Evolutionary conservation across 2,113 vertebrate genomes (phyloP).

Genomic region (Archocentrus centrarchus): DNA sequence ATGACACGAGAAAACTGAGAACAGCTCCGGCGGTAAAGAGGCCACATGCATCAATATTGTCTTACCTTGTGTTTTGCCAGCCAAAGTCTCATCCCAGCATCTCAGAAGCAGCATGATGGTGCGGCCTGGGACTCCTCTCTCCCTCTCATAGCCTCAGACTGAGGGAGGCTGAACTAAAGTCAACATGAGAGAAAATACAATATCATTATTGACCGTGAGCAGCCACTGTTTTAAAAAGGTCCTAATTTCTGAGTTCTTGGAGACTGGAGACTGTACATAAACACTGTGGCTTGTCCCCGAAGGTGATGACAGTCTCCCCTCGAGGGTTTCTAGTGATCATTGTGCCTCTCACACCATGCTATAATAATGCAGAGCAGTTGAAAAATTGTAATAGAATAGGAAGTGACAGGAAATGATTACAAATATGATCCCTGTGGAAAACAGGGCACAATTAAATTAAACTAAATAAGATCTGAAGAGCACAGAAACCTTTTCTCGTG

Average conservation of each 20-base stretch:
- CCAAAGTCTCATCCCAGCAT: slow-evolving; percentile 80
- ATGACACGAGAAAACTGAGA: not conserved
- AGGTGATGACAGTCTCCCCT: not conserved
- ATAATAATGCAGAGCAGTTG: not conserved
- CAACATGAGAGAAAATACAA: slow-evolving; percentile 9
- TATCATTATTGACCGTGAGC: not conserved
- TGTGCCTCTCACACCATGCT: not conserved
- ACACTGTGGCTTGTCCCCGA: not conserved
- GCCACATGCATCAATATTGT: slow-evolving; percentile 25
- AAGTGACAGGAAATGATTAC: not conserved
- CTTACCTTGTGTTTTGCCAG: slow-evolving; percentile 82
- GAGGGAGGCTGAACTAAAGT: slow-evolving; percentile 74
- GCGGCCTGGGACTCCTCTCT: slow-evolving; percentile 79
- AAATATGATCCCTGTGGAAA: not conserved
- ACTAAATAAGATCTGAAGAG: not conserved
- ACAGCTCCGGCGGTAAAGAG: not conserved
- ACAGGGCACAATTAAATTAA: not conserved
- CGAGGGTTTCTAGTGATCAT: not conserved
- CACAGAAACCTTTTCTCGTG: not conserved
- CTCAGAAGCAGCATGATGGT: slow-evolving; percentile 86
- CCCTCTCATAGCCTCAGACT: slow-evolving; percentile 85
- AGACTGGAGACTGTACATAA: not conserved
- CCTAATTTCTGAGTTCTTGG: not conserved
- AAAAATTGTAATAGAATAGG: not conserved
- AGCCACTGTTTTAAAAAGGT: not conserved